Conservation (phyloP, 2,888 invertebrate genomes). For the Lasioglossum marginatum region DNA sequence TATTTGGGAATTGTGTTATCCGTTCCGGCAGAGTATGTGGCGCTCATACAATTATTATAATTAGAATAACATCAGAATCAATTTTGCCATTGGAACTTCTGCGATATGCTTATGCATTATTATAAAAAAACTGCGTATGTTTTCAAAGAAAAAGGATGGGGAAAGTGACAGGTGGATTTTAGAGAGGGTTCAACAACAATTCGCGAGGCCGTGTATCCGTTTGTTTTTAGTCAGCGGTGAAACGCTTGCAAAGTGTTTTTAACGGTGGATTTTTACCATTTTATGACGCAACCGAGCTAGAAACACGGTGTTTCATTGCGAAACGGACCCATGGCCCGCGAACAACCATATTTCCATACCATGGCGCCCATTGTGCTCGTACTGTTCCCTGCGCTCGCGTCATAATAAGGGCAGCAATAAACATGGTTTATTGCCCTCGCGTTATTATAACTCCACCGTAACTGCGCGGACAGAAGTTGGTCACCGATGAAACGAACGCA, state of each 20-base stretch:
- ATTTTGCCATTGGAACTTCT: too few relatives aligned
- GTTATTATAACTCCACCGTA: slow-evolving; percentile 52
- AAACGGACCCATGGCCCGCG: not conserved
- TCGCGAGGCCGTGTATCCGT: not conserved
- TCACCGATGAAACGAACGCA: slow-evolving; percentile 50
- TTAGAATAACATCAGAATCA: not conserved
- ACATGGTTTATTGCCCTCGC: slow-evolving; percentile 53
- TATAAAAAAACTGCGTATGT: not conserved
- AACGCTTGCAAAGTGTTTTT: not conserved
- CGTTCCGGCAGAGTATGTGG: not conserved
- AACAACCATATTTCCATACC: slow-evolving; percentile 29
- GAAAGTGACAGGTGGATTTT: not conserved
- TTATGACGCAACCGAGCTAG: not conserved
- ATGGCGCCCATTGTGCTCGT: slow-evolving; percentile 20
- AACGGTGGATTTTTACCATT: slow-evolving; percentile 13
- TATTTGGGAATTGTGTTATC: not conserved
- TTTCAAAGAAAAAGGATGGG: not conserved
- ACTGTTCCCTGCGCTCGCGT: slow-evolving; percentile 25
- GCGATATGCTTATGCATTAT: too few relatives aligned
- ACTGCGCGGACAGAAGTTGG: slow-evolving; percentile 44
- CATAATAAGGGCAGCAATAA: slow-evolving; percentile 56
- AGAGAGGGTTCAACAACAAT: not conserved
- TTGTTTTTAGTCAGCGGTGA: not conserved
- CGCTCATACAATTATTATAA: not conserved
- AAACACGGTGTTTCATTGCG: slow-evolving; percentile 11